Conservation (phyloP, 1,140 invertebrate genomes). For the fruit fly (Drosophila melanogaster) region DNA sequence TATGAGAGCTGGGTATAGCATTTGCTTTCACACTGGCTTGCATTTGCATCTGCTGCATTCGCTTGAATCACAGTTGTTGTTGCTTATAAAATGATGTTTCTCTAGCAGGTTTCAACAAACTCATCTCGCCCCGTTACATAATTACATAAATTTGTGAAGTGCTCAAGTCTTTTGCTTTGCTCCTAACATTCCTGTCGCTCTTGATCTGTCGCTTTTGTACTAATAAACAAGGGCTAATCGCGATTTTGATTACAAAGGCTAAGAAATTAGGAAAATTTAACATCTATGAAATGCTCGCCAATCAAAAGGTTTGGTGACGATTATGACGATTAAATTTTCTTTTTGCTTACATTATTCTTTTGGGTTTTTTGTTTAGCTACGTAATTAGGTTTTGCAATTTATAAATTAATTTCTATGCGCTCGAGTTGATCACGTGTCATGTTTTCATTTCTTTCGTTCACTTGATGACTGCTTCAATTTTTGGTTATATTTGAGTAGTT, state of each 20-base stretch:
- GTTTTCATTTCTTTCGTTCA: constrained; percentile 34
- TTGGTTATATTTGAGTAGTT: constrained; percentile 50
- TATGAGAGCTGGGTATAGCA: constrained; percentile 42
- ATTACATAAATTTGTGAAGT: constrained; percentile 67
- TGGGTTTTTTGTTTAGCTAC: constrained; percentile 51
- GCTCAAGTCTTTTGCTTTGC: constrained; percentile 72
- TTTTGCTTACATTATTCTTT: constrained; percentile 31
- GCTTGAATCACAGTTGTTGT: constrained; percentile 82
- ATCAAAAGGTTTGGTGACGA: constrained; percentile 44
- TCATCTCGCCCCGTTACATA: constrained; percentile 33
- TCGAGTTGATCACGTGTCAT: constrained; percentile 74
- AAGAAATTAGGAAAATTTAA: constrained; percentile 52
- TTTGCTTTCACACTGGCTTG: constrained; percentile 47
- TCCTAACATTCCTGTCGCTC: constrained; percentile 33
- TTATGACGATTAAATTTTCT: constrained; percentile 45
- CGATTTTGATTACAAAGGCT: constrained; percentile 44
- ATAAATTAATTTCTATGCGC: constrained; percentile 59
- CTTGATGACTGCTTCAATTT: constrained; percentile 54
- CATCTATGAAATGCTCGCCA: constrained; percentile 60
- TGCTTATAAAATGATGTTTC: constrained; percentile 81
- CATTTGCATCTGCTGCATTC: constrained; percentile 45
- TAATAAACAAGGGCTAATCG: constrained; percentile 44
- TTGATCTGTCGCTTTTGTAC: constrained; percentile 21
- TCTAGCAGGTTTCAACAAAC: constrained; percentile 64
- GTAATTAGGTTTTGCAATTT: constrained; percentile 55